Evolutionary conservation across 2,888 invertebrate genomes (phyloP), one percentile per base, ranked within the genome.

Genomic region (Drosophila fungiperda): DNA sequence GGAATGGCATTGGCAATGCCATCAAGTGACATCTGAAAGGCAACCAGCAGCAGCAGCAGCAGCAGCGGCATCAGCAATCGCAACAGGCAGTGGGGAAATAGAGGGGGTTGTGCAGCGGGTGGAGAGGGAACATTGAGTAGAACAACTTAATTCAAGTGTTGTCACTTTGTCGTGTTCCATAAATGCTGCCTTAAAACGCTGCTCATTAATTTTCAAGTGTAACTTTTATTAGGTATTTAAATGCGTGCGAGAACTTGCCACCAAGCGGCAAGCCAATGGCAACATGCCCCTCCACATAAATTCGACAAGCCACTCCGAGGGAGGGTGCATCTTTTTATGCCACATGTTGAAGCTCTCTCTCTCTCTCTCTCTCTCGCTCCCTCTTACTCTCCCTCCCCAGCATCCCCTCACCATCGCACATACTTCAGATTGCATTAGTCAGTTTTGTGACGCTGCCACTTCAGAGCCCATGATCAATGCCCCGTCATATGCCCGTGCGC

Each of bases 141-240:
- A 75, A 92, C 91, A 91, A 89, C 92, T 92, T 91, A 91, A 92
- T 90, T 86, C 86, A 83, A 90, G 90, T 83, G 90, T 90, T 91
- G 91, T 91, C 92, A 92, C 91, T 91, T 90, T 83, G 90, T 89
- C 89, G 89, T 89, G 89, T 86, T 84, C 89, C 84, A 76, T 87
- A 89, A 90, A 91, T 83, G 91, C 80, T 83, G 84, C 80, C 72
- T 78, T 80, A 85, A 89, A 92, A 91, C 81, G 90, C 80, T 90
- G 89, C 90, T 90, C 92, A 92, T 92, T 92, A 92, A 92, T 92
- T 92, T 91, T 92, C 91, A 92, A 92, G 92, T 92, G 92, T 91
- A 92, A 92, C 90, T 91, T 87, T 87, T 91, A 91, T 88, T 90
- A 90, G 89, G 82, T 87, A 84, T 90, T 88, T 88, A 90, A 86